Percentiles rank a stretch among this genome's conserved stretches.
Conservation (phyloP, 1,140 invertebrate genomes). For the Oedothorax gibbosus region DNA sequence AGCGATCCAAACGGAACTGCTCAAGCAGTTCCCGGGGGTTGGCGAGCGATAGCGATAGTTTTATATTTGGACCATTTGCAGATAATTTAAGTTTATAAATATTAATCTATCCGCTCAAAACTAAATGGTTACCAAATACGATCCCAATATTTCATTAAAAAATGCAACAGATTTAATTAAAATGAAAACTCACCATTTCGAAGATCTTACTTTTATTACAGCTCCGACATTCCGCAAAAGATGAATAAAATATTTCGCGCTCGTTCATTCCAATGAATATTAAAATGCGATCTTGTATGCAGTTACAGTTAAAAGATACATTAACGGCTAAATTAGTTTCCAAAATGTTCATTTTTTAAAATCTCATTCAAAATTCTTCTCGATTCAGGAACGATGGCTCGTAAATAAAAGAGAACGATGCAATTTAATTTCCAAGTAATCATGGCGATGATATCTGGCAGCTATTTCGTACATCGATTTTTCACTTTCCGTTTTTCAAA, state of each 20-base stretch:
- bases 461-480: conserved; percentile 52
- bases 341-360: conserved; percentile 36
- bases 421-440: conserved; percentile 59
- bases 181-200: no score
- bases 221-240: not conserved
- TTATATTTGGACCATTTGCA: no score
- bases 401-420: conserved; percentile 42
- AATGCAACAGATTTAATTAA: no score
- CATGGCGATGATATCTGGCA: conserved; percentile 52
- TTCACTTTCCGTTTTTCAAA: conserved; percentile 38
- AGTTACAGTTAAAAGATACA: conserved; percentile 8
- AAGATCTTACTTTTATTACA: no score
- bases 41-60: no score
- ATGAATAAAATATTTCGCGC: conserved; percentile 6
- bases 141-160: no score
- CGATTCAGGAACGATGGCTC: not conserved
- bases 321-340: conserved; percentile 45
- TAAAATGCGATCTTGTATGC: conserved; percentile 13
- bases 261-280: conserved; percentile 25
- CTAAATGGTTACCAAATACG: no score
- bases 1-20: no score
- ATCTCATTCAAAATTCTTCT: conserved; percentile 37
- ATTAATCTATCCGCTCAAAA: no score
- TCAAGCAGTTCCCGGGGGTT: no score
- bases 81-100: no score